These are phyloP conservation scores for Perizoma flavofasciatum DNA, from an alignment of 2,888 invertebrate genomes.

Conservation along the genomic window DNA sequence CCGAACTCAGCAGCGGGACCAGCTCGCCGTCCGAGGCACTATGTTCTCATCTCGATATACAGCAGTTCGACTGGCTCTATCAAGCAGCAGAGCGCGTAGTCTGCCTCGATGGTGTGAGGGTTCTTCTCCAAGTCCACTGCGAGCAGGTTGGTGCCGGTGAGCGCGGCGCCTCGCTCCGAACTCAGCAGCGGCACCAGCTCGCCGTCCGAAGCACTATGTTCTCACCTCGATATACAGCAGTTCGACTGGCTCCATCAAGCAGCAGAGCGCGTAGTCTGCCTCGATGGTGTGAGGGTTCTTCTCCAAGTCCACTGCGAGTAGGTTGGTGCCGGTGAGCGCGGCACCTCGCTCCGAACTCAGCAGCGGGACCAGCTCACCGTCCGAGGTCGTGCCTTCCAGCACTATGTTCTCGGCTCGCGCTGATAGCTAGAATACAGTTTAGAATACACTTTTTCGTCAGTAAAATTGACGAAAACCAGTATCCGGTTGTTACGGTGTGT, in stretches of 20 bases:
- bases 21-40: slow-evolving; percentile 88
- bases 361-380: slow-evolving; percentile 88
- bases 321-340: slow-evolving; percentile 86
- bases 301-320: slow-evolving; percentile 90
- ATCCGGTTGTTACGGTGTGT: no score
- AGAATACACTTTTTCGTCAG: no score
- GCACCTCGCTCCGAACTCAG: slow-evolving; percentile 75
- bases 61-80: slow-evolving; percentile 82
- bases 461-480: slow-evolving; percentile 9
- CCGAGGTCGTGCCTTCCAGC: no score
- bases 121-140: slow-evolving; percentile 90
- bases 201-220: slow-evolving; percentile 86
- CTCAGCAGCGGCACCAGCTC: slow-evolving; percentile 88
- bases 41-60: slow-evolving; percentile 51
- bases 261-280: slow-evolving; percentile 87
- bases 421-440: slow-evolving; percentile 69
- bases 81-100: slow-evolving; percentile 86
- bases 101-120: slow-evolving; percentile 85
- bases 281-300: slow-evolving; percentile 86
- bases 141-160: slow-evolving; percentile 87
- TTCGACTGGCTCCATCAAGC: slow-evolving; percentile 85
- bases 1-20: slow-evolving; percentile 85
- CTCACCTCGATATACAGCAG: no score
- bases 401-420: slow-evolving; percentile 89
- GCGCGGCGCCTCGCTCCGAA: slow-evolving; percentile 69